phyloP scores from a whole-genome alignment of 1,140 invertebrate genomes.

The Ptiloglossa arizonensis region DNA sequence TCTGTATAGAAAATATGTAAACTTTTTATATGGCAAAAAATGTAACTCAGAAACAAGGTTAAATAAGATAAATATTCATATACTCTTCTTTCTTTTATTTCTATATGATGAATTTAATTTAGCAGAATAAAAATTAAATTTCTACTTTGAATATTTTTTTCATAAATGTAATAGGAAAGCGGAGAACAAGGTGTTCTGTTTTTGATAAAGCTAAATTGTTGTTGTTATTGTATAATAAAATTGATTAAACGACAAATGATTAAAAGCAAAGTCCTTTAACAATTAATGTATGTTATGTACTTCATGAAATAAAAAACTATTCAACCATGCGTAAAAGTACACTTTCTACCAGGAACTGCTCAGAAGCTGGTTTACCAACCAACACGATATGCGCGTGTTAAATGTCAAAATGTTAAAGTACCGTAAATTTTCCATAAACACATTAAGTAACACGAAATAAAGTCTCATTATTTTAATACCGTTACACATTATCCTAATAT shows the following conservation, averaged over 20 bases:
- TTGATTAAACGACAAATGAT: background rate
- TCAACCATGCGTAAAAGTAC: slow-evolving; percentile 63
- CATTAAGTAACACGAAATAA: slow-evolving; percentile 9
- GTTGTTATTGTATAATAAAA: background rate
- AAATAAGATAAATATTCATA: too few species aligned
- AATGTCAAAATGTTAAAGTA: slow-evolving; percentile 69
- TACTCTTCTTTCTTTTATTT: too few species aligned
- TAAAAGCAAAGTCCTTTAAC: background rate
- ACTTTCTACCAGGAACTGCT: slow-evolving; percentile 77
- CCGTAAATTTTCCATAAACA: slow-evolving; percentile 31
- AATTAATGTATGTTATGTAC: background rate
- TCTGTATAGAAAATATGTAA: too few species aligned
- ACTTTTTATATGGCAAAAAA: too few species aligned
- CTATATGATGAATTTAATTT: too few species aligned
- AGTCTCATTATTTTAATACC: background rate
- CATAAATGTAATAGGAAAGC: too few species aligned
- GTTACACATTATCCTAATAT: background rate
- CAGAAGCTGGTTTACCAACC: slow-evolving; percentile 69
- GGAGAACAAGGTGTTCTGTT: background rate
- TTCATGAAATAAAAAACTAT: slow-evolving; percentile 52
- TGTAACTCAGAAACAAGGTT: too few species aligned
- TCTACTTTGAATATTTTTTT: too few species aligned
- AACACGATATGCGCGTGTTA: slow-evolving; percentile 61
- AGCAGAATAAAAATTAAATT: too few species aligned
- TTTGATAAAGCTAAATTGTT: background rate